Evolutionary conservation across 2,888 invertebrate genomes (phyloP), one percentile per base, ranked within the genome.

Genomic region (Hydrotaea diabolus): DNA sequence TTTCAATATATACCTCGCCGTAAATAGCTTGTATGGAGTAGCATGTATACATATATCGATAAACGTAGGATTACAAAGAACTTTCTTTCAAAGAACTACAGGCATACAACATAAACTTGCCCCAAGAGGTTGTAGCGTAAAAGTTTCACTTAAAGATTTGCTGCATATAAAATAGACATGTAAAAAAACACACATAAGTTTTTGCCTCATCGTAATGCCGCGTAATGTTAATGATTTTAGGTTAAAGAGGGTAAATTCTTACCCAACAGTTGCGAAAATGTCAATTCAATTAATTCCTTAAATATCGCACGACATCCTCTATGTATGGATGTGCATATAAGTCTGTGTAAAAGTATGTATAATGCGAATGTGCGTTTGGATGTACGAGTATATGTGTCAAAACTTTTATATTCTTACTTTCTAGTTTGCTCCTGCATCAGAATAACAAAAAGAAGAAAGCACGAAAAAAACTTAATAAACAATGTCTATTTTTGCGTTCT

Each of bases 271-370:
- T 72, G 66, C 73, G 19, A 79, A 83, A 74, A 77, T 77, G 76
- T 83, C 80, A 80, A 83, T 74, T 74, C 74, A 74, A 83, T 77
- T 80, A 83, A 77, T 59, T 72, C 31, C 36, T 78, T 57, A 79
- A 80, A 26, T 76, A 31, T 57, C 46, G 64, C n/a, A 78, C 49
- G 66, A 19, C 57, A 17, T n/a, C 55, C 46, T 55, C n/a, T 72
- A 17, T 36, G 49, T 26, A 0, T 62, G 9, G 39, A 39, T 39
- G 11, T 39, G 13, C 39, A 39, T 13, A 39, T 31, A 7, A 31
- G 31, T 31, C 3, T 7, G 31, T 31, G 31, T 31, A 7, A 31
- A 31, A 4, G 31, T 31, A 4, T 31, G 7, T 11, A 8, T 39
- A 8, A 8, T 8, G 36, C 8, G 36, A 36, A 11, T 39, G 13